Percentiles rank a stretch among this genome's conserved stretches.
phyloP scores from a whole-genome alignment of 1,140 invertebrate species.

The Hypsibius dujardini region DNA sequence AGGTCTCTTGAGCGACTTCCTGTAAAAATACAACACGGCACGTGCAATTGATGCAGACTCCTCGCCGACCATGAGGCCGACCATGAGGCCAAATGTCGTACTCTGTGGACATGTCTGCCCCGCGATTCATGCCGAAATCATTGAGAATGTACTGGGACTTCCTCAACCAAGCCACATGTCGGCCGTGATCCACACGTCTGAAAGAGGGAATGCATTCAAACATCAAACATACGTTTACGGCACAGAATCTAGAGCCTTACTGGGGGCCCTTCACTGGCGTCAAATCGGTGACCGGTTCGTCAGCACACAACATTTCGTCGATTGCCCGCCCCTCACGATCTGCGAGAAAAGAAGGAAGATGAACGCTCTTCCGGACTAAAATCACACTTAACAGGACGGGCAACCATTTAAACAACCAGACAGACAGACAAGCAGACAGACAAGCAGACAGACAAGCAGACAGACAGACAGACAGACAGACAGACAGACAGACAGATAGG shows the following conservation, averaged over 20 bases:
- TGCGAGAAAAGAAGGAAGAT: neutral
- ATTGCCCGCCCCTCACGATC: neutral
- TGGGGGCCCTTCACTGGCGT: neutral
- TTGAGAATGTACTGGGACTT: neutral
- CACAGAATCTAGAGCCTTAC: neutral
- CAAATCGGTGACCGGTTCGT: neutral
- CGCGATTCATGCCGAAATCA: neutral
- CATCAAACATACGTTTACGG: neutral
- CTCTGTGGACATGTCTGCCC: neutral
- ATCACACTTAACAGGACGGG: too few species aligned
- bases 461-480: too few species aligned
- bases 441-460: too few species aligned
- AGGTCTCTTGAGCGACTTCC: neutral
- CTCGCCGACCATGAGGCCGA: too few species aligned
- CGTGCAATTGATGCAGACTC: too few species aligned
- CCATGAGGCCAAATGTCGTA: too few species aligned
- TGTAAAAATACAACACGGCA: too few species aligned
- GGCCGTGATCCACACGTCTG: slow-evolving; percentile 9
- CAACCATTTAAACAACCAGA: too few species aligned
- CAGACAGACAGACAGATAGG: too few species aligned
- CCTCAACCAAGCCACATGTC: slow-evolving; percentile 11
- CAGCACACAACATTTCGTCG: neutral
- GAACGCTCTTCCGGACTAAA: too few species aligned
- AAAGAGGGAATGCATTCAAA: neutral
- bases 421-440: too few species aligned